Percentiles rank a stretch among this genome's conserved stretches.
Conservation (phyloP, 2,888 invertebrate genomes). For the Listrodromus nycthemerus region DNA sequence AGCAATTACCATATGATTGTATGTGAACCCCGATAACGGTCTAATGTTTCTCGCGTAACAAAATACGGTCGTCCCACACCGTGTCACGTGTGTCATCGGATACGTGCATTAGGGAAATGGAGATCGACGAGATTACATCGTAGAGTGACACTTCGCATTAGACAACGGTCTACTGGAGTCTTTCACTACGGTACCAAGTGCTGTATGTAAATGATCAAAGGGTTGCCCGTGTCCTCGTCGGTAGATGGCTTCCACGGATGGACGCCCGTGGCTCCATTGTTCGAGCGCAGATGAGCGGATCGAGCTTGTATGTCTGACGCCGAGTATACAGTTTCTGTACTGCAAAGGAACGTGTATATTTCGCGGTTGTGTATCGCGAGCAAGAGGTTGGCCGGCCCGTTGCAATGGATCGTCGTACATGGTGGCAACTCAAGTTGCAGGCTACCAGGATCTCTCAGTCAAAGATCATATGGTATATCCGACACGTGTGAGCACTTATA, state of each 20-base stretch:
- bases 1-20: neutral
- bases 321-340: neutral
- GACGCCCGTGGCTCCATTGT: constrained; percentile 58
- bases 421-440: neutral
- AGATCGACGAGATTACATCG: constrained; percentile 35
- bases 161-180: neutral
- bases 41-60: neutral
- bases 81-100: constrained; percentile 7
- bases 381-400: neutral
- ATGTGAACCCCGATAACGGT: neutral
- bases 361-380: neutral
- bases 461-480: neutral
- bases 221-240: neutral
- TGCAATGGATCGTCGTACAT: neutral
- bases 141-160: neutral
- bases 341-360: neutral
- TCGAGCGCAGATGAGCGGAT: constrained; percentile 63
- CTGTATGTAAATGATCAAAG: constrained; percentile 27
- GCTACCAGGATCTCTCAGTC: neutral
- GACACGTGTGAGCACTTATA: constrained; percentile 1
- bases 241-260: neutral
- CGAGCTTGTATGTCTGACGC: constrained; percentile 36
- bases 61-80: neutral
- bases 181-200: neutral
- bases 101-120: constrained; percentile 41